Evolutionary conservation across 2,113 vertebrate genomes (phyloP).

Genomic region (Psophia crepitans): DNA sequence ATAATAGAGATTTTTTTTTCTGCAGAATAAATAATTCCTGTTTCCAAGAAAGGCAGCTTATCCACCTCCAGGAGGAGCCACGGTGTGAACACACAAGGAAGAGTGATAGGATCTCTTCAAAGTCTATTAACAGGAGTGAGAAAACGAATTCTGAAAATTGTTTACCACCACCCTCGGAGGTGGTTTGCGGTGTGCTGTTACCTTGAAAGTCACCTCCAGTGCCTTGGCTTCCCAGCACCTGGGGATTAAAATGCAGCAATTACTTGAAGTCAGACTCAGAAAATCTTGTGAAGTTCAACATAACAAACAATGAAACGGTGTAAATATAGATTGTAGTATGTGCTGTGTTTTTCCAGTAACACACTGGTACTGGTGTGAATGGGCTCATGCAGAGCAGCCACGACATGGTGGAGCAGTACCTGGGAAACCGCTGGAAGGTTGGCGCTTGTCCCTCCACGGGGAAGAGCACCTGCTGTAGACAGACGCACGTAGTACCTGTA

Average conservation of each 20-base stretch:
- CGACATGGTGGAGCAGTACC: not conserved
- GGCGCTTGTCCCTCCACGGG: not conserved
- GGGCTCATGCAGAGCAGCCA: not conserved
- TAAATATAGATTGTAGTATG: not conserved
- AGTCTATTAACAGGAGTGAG: not conserved
- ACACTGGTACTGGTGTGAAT: not conserved
- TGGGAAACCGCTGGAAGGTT: not conserved
- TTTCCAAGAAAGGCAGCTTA: not conserved
- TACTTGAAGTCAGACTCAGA: not conserved
- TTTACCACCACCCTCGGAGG: not conserved
- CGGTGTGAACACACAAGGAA: not conserved
- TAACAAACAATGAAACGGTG: not conserved
- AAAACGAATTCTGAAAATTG: not conserved
- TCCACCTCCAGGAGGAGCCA: not conserved
- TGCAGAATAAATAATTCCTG: not conserved
- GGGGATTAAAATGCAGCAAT: not conserved
- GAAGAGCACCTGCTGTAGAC: rapidly evolving
- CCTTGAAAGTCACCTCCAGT: not conserved
- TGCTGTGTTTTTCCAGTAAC: not conserved
- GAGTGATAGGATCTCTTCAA: not conserved
- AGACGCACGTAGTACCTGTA: rapidly evolving
- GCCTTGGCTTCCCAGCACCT: not conserved
- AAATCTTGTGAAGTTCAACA: not conserved
- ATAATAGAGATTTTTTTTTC: not conserved
- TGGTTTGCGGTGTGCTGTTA: not conserved